Evolutionary conservation across 2,888 invertebrate genomes (phyloP).

Genomic region (Drosophila formosana): DNA sequence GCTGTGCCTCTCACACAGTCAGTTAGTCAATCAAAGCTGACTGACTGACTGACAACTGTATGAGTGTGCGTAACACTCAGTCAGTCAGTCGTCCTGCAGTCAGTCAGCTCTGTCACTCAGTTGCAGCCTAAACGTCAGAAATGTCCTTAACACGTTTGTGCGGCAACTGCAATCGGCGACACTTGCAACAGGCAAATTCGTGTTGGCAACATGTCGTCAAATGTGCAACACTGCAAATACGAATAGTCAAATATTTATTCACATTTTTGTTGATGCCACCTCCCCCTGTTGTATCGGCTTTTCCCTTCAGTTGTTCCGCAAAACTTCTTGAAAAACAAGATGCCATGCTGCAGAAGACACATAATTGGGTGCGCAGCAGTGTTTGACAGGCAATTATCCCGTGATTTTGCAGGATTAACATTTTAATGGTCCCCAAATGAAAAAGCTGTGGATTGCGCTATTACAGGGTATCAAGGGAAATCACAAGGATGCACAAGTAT

Average conservation of each 20-base stretch:
- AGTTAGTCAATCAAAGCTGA: slow-evolving; percentile 25
- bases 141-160: slow-evolving; percentile 57
- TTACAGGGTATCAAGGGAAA: neutral
- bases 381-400: slow-evolving; percentile 6
- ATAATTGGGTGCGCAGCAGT: neutral
- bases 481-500: too few relatives aligned
- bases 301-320: slow-evolving; percentile 26
- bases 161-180: slow-evolving; percentile 23
- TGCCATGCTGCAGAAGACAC: neutral
- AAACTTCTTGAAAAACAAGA: slow-evolving; percentile 23
- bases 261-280: slow-evolving; percentile 25
- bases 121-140: slow-evolving; percentile 40
- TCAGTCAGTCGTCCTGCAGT: slow-evolving; percentile 21
- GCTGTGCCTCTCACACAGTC: slow-evolving; percentile 47
- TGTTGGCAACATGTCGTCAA: slow-evolving; percentile 35
- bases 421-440: neutral
- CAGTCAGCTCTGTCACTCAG: slow-evolving; percentile 16
- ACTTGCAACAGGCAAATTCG: slow-evolving; percentile 24
- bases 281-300: slow-evolving; percentile 22
- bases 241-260: slow-evolving; percentile 65
- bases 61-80: slow-evolving; percentile 14
- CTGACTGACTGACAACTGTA: neutral
- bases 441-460: neutral
- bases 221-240: slow-evolving; percentile 8
- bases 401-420: neutral